Evolutionary conservation across 2,888 invertebrate species (phyloP), one percentile per base, ranked within the genome.

Genomic region (Chloroclysta siterata): DNA sequence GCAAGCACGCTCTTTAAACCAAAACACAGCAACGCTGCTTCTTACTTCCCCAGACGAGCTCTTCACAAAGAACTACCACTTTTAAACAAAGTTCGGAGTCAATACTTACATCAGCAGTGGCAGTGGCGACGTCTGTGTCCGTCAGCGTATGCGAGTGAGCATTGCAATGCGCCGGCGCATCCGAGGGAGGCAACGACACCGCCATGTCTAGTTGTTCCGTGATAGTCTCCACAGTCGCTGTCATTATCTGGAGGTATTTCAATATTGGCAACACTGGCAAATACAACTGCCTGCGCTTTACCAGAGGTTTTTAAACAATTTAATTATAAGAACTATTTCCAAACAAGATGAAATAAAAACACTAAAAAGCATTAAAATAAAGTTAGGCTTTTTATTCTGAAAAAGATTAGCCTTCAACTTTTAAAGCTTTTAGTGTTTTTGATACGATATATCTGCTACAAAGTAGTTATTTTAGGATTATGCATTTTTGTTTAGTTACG

Each of bases 211-310:
- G 93, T 86, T 98, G 97, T 85, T 98, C 98, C 66, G 97, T 96
- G 71, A 98, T 97, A 42, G 98, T 98, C 93, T 98, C 97, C 79
- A 98, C 98, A n/a, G 98, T 98, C 28, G 98, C 98, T 74, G 98
- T 98, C 97, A 98, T 97, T 82, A 98, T 97, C 97, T 97, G 94
- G 48, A 33, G 33, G 33, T 33, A 33, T 8, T 66, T 65, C 54
- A 51, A 52, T 14, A 10, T 33, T 48, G 53, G 42, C 56, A 62
- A 47, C 11, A 39, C 48, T 0, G 36, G 22, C n/a, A n/a, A n/a
- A n/a, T n/a, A n/a, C n/a, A n/a, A n/a, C n/a, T n/a, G n/a, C n/a
- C n/a, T n/a, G n/a, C n/a, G n/a, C 22, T 33, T 33, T 33, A 33
- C 33, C 33, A 33, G 33, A 33, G 33, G 33, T 33, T 33, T 33